Conservation (phyloP, 2,888 invertebrate species). For the Panopea generosa region DNA sequence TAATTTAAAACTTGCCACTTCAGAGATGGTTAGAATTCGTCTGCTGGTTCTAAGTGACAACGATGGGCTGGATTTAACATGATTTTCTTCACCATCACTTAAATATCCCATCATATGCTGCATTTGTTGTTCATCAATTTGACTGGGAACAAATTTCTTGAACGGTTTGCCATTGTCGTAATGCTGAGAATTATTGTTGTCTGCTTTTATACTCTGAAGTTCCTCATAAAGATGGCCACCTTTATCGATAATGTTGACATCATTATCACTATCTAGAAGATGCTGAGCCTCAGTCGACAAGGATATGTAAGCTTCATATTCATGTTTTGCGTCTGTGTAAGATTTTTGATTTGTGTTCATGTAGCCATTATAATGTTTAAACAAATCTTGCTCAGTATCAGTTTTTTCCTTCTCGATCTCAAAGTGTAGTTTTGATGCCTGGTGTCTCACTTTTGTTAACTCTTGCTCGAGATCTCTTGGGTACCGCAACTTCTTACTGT, state of each 20-base stretch:
- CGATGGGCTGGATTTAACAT: too few species aligned
- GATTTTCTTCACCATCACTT: too few species aligned
- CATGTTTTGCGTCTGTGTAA: constrained; percentile 17
- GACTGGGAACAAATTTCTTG: constrained; percentile 21
- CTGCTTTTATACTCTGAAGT: constrained; percentile 25
- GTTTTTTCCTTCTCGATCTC: constrained; percentile 41
- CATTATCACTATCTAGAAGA: constrained; percentile 39
- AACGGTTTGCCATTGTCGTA: constrained; percentile 5
- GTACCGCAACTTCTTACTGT: constrained; percentile 31
- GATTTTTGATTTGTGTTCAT: constrained; percentile 13
- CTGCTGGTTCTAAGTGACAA: too few species aligned
- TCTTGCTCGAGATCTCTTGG: constrained; percentile 41
- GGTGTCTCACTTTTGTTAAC: constrained; percentile 37
- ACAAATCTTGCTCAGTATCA: constrained; percentile 37
- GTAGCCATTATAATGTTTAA: constrained; percentile 30
- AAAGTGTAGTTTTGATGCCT: constrained; percentile 44
- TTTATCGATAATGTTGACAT: constrained; percentile 27
- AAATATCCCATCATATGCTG: constrained; percentile 33
- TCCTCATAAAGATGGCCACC: constrained; percentile 27
- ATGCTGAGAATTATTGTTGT: neutral
- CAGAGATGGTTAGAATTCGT: too few species aligned
- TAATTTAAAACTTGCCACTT: neutral
- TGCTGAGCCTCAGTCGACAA: constrained; percentile 30
- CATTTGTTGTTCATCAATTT: constrained; percentile 8
- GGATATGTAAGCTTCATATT: constrained; percentile 26